Percentiles rank a stretch among this genome's conserved stretches.
phyloP scores from a whole-genome alignment of 2,113 vertebrate genomes.

The Struthidea cinerea region DNA sequence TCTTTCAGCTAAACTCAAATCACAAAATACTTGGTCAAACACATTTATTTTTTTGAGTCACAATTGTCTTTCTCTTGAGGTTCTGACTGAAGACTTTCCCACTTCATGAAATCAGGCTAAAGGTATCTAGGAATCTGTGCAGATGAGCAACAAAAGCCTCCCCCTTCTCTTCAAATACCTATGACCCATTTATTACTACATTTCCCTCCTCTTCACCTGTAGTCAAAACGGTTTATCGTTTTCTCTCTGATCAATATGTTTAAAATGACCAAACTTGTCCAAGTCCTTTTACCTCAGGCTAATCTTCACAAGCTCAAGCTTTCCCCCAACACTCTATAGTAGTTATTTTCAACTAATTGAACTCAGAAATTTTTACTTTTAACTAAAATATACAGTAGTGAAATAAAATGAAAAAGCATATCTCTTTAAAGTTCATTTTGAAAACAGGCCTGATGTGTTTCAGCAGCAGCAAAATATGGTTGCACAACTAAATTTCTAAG shows the following conservation, averaged over 20 bases:
- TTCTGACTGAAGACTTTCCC: background rate
- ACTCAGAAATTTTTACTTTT: background rate
- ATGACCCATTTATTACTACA: background rate
- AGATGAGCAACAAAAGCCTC: background rate
- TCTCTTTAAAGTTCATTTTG: background rate
- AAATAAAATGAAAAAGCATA: background rate
- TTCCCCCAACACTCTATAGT: rapidly evolving
- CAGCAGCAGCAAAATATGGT: background rate
- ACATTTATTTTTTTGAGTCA: background rate
- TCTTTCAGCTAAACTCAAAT: background rate
- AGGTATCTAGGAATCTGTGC: background rate
- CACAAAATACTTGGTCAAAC: background rate
- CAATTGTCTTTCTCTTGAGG: background rate
- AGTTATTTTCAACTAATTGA: background rate
- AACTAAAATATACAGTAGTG: background rate
- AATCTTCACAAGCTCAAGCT: background rate
- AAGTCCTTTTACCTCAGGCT: background rate
- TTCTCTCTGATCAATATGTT: background rate
- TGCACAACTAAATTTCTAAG: background rate
- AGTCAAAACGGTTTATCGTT: background rate
- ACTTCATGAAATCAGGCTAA: background rate
- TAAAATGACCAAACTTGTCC: background rate
- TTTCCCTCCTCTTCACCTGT: background rate
- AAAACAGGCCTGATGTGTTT: background rate
- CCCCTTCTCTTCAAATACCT: background rate